A percentile compares a stretch with the other conserved stretches of the same genome.
Evolutionary conservation across 2,113 vertebrate species (phyloP).

Genomic region (Nibea albiflora): DNA sequence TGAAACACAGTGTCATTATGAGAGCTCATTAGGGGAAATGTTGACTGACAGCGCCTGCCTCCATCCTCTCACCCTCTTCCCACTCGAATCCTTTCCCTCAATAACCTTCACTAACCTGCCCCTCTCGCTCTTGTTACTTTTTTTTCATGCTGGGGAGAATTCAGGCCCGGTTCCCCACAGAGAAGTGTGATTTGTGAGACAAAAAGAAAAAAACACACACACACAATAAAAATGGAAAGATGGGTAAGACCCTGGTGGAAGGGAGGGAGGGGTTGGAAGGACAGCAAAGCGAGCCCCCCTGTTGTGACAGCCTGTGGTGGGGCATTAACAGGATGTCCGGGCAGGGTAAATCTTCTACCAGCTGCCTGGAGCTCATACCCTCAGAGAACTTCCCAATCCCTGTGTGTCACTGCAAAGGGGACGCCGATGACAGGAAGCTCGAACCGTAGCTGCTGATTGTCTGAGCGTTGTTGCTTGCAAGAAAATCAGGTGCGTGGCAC

Average conservation of each 20-base stretch:
- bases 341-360: constrained; percentile 65
- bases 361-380: constrained; percentile 18
- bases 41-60: constrained; percentile 2
- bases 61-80: constrained; percentile 33
- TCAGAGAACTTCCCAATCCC: constrained; percentile 45
- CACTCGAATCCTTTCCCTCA: constrained; percentile 49
- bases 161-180: constrained; percentile 59
- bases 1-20: neutral
- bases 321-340: constrained; percentile 74
- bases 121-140: neutral
- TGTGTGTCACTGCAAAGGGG: constrained; percentile 25
- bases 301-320: constrained; percentile 63
- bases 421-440: neutral
- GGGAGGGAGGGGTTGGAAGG: constrained; percentile 35
- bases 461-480: constrained; percentile 10
- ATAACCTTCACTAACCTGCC: constrained; percentile 63
- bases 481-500: neutral
- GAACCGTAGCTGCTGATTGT: neutral
- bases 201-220: neutral
- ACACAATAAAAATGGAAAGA: constrained; percentile 78
- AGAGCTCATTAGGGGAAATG: constrained; percentile 28
- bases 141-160: constrained; percentile 58
- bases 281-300: constrained; percentile 59
- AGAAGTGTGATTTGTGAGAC: constrained; percentile 62
- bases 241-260: constrained; percentile 37